Percentiles rank a stretch among this genome's conserved stretches.
phyloP scores from a whole-genome alignment of 2,797 vertebrate species.

The Rhynchotus rufescens region DNA sequence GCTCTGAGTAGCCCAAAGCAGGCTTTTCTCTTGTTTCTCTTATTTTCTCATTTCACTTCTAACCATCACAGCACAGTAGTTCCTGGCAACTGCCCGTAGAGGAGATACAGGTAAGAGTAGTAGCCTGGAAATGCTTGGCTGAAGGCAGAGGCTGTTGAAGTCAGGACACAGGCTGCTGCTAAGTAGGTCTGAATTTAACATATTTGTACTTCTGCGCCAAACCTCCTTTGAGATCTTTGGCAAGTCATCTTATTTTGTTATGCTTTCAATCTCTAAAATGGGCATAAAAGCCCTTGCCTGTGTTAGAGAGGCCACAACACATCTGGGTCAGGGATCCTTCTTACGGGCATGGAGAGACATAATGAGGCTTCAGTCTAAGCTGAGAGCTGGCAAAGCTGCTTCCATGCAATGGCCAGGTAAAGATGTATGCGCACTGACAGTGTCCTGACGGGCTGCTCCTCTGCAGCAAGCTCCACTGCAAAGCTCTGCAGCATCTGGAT shows the following conservation, averaged over 20 bases:
- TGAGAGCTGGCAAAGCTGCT: not conserved
- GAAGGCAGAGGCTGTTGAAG: not conserved
- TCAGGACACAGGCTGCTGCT: not conserved
- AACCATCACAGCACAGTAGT: not conserved
- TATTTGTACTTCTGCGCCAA: not conserved
- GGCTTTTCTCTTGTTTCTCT: not conserved
- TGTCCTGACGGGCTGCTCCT: not conserved
- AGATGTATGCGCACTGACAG: not conserved
- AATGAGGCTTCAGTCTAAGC: not conserved
- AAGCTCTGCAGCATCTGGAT: not conserved
- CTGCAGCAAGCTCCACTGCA: not conserved
- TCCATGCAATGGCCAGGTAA: not conserved
- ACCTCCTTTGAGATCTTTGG: not conserved
- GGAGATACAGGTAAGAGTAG: not conserved
- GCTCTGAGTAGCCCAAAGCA: not conserved
- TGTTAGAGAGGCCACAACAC: not conserved
- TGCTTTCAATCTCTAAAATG: not conserved
- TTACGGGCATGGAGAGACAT: not conserved
- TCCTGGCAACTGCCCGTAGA: slow-evolving; percentile 9
- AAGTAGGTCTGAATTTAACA: not conserved
- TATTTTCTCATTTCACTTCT: not conserved
- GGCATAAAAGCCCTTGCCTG: not conserved
- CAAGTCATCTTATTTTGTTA: not conserved
- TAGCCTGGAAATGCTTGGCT: not conserved
- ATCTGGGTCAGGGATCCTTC: not conserved